These are phyloP conservation scores for Lamprologus sp. DNA, from an alignment of 2,113 vertebrate genomes.

Conservation along the genomic window DNA sequence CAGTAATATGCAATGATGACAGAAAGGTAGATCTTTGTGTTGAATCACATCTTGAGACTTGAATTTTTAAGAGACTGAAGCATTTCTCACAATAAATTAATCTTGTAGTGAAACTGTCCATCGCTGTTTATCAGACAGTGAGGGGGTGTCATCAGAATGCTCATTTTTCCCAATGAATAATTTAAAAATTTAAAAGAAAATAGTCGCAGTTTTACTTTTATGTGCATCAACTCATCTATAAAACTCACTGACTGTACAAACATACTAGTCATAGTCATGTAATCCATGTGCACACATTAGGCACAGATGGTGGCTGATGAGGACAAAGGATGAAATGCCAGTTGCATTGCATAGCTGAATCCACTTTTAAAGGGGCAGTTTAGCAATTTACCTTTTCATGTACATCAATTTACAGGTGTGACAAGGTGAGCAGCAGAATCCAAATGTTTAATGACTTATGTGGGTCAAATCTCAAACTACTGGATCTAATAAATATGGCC, in stretches of 20 bases:
- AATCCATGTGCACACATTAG: background rate
- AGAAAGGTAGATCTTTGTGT: background rate
- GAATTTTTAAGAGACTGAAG: background rate
- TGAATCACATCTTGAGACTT: background rate
- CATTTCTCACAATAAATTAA: background rate
- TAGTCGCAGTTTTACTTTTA: background rate
- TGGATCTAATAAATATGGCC: background rate
- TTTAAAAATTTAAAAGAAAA: background rate
- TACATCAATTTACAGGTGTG: background rate
- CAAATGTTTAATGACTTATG: background rate
- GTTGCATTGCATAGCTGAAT: background rate
- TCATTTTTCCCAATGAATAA: background rate
- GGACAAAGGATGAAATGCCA: background rate
- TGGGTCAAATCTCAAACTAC: background rate
- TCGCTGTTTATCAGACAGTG: background rate
- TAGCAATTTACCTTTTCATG: background rate
- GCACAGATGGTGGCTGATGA: background rate
- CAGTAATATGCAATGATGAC: background rate
- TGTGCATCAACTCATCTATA: background rate
- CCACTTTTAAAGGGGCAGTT: background rate
- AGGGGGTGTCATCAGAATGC: fast-evolving
- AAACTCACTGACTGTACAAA: background rate
- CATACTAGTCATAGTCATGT: background rate
- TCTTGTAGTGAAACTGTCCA: background rate
- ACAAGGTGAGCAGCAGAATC: fast-evolving